Evolutionary conservation across 2,113 vertebrate species (phyloP).

Genomic region (Pelvicachromis taeniatus): DNA sequence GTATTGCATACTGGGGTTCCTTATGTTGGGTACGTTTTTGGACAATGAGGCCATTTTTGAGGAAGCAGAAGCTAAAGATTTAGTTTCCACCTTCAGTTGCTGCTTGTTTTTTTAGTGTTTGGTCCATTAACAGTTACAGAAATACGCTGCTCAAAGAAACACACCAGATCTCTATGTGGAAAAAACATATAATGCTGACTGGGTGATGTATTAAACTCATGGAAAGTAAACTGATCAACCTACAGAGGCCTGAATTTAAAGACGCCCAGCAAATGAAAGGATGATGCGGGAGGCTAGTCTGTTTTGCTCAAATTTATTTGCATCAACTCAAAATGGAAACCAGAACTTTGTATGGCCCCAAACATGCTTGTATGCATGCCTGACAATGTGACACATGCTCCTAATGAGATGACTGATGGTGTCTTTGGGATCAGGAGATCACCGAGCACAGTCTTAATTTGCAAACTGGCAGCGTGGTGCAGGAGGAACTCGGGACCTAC

Average conservation of each 20-base stretch:
- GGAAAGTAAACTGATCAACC: neutral
- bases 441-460: neutral
- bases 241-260: neutral
- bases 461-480: neutral
- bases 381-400: fast-evolving
- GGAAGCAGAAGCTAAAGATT: neutral
- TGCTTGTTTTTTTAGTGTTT: neutral
- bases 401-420: neutral
- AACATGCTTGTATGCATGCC: neutral
- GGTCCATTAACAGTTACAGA: neutral
- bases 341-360: neutral
- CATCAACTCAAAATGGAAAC: neutral
- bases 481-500: neutral
- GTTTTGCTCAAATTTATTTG: neutral
- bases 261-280: fast-evolving
- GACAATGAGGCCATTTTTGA: neutral
- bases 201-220: neutral
- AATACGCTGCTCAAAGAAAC: neutral
- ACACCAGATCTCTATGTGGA: neutral
- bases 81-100: fast-evolving
- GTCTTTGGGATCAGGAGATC: neutral
- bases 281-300: neutral
- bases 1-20: neutral
- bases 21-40: neutral
- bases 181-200: fast-evolving